phyloP scores from a whole-genome alignment of 2,797 vertebrate species.

The Enteromius anoplus region DNA sequence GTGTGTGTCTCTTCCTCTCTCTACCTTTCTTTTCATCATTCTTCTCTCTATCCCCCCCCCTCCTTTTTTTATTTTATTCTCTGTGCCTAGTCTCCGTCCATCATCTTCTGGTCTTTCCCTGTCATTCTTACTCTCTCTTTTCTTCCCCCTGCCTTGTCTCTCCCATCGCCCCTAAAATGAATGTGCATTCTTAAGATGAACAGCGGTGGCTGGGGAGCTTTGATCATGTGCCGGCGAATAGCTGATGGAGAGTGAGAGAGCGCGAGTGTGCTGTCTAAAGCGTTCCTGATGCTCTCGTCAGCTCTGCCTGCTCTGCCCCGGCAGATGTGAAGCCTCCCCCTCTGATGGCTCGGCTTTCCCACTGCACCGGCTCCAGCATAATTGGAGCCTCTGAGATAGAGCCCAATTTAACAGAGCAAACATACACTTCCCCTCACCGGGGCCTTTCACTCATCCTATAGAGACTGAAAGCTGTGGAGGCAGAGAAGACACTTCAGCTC shows the following conservation, averaged over 20 bases:
- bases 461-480: conserved; percentile 35
- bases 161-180: conserved; percentile 74
- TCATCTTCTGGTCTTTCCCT: conserved; percentile 62
- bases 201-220: conserved; percentile 75
- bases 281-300: conserved; percentile 71
- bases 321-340: conserved; percentile 73
- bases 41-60: conserved; percentile 54
- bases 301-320: conserved; percentile 68
- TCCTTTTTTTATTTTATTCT: conserved; percentile 44
- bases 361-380: conserved; percentile 64
- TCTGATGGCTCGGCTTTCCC: conserved; percentile 68
- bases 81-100: conserved; percentile 55
- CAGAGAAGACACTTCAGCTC: conserved; percentile 4
- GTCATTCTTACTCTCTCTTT: conserved; percentile 65
- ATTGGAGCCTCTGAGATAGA: conserved; percentile 78
- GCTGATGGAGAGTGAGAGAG: conserved; percentile 79
- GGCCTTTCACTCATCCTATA: conserved; percentile 56
- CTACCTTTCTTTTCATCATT: background rate
- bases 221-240: conserved; percentile 81
- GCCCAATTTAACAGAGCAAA: conserved; percentile 73
- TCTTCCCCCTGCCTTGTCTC: conserved; percentile 58
- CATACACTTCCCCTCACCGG: conserved; percentile 48
- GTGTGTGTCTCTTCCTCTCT: background rate
- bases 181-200: conserved; percentile 83
- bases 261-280: conserved; percentile 56